These are phyloP conservation scores for Dynastes tityus DNA, from an alignment of 2,888 invertebrate genomes.

Conservation along the genomic window DNA sequence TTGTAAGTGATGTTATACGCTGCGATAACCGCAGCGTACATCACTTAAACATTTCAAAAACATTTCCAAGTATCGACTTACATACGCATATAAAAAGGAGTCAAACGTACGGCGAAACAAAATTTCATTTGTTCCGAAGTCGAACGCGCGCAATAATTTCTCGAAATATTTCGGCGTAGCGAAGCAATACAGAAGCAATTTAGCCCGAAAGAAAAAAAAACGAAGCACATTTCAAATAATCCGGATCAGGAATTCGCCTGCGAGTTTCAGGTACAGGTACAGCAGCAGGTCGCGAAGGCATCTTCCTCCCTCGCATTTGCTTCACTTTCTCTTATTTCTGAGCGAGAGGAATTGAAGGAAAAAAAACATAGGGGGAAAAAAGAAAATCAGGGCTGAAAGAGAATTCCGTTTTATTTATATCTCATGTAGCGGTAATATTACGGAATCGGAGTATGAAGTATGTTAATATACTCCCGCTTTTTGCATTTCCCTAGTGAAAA, in stretches of 20 bases:
- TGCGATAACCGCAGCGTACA: no score
- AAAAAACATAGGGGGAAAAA: background rate
- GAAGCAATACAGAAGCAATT: constrained; percentile 9
- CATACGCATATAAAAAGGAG: no score
- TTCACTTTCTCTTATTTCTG: background rate
- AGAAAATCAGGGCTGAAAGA: constrained; percentile 3
- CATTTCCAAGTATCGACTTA: no score
- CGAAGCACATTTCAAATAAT: constrained; percentile 4
- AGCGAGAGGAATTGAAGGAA: background rate
- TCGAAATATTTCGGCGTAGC: background rate
- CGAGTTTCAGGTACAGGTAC: background rate
- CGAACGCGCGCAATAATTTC: background rate
- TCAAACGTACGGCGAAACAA: background rate
- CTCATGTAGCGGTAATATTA: constrained; percentile 7
- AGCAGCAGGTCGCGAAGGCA: constrained; percentile 4
- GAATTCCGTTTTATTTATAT: constrained; percentile 14
- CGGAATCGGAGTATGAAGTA: background rate
- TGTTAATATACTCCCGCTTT: background rate
- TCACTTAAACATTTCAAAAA: no score
- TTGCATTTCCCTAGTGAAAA: background rate
- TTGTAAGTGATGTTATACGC: no score
- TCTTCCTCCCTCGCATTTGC: background rate
- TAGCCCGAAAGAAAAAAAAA: constrained; percentile 4
- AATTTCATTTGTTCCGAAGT: background rate
- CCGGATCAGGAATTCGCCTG: background rate